Base-by-base conservation (phyloP, 92 coral and sea anemone species). In the Zoanthus sansibaricus region DNA sequence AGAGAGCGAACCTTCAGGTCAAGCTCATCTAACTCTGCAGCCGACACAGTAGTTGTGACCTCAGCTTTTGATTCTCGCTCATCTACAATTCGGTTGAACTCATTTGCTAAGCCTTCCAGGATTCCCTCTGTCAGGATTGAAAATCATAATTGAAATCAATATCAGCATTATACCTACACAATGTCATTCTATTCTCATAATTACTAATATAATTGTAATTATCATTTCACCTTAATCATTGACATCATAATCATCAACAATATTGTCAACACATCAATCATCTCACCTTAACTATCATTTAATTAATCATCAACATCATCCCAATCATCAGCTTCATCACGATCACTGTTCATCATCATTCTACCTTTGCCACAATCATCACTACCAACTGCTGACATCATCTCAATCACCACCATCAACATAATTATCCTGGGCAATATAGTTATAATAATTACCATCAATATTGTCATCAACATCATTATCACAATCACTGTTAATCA, bases 1-100 rank as follows among this genome's bases (percentile, higher is more conserved):
- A 95, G 94, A 33, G 99, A 97, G 82, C 98, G 99, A 3, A 97
- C 96, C 88, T 93, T 97, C 47, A 97, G 96, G 87, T 97, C 98
- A 49, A 97, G 97, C 46, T 91, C 94, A 58, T 96, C 96, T 20
- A 94, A 87, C 78, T 97, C 99, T 51, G 91, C 89, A 15, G 95
- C 88, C 17, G 95, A 67, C 6, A 93, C 95, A 32, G 55, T 76
- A 12, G 98, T 88, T 21, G 97, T 87, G 5, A 89, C 91, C 76
- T 94, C 92, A 3, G 77, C 86, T 88, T 97, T 97, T 0, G 98
- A 91, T 58, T 97, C 99, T 10, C 98, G 93, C 78, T 95, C 93
- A 62, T 97, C 99, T 16, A 96, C 99, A 47, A 97, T 87, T 12
- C 98, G 95, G 71, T 92, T 94, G 87, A 94, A 87, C 70, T 94